These are phyloP conservation scores for Deilephila porcellus DNA, from an alignment of 2,888 invertebrate species.

Conservation along the genomic window DNA sequence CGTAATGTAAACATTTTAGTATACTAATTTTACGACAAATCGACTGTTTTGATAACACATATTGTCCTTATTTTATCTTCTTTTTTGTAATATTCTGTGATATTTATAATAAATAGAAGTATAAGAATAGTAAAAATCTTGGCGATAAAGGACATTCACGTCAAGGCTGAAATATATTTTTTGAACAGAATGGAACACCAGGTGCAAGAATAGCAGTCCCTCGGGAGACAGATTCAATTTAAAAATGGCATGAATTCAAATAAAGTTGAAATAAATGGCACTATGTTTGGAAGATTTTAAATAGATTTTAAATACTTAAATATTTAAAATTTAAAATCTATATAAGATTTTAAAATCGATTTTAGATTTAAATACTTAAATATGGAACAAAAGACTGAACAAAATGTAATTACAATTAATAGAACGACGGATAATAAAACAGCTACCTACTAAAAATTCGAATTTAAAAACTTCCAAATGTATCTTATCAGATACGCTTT, in stretches of 20 bases:
- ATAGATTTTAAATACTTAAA: no score
- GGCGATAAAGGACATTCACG: no score
- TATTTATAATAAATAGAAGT: no score
- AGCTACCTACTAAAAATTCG: background rate
- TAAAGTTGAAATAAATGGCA: conserved; percentile 1
- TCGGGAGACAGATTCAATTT: background rate
- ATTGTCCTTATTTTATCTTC: background rate
- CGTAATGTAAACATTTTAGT: background rate
- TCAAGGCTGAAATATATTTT: background rate
- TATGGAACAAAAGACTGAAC: no score
- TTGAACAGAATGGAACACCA: background rate
- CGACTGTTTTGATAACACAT: background rate
- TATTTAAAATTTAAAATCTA: no score
- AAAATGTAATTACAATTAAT: no score
- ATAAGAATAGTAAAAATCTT: background rate
- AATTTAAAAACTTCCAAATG: background rate
- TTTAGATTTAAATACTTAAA: no score
- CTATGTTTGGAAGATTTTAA: background rate
- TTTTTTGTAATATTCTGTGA: background rate
- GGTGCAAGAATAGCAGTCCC: conserved; percentile 2
- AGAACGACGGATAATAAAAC: no score
- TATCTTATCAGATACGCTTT: background rate
- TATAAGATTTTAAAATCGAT: no score
- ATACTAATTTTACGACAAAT: background rate
- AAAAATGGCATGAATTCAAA: background rate